Percentiles rank a stretch among this genome's conserved stretches.
These are phyloP conservation scores for Aleiodes alternator DNA, from an alignment of 2,888 invertebrate genomes.

Conservation along the genomic window DNA sequence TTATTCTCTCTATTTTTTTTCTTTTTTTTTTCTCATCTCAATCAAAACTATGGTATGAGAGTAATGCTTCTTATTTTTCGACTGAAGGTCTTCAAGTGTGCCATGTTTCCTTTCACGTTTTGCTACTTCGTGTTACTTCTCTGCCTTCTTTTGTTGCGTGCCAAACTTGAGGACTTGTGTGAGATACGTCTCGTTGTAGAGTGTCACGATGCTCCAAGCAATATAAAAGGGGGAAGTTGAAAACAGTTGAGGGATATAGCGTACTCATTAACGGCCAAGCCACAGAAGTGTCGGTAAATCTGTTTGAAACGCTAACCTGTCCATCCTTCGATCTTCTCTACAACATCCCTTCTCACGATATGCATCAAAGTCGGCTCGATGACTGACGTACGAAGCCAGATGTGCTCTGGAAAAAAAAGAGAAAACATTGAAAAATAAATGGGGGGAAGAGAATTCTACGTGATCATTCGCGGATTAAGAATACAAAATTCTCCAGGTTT, in stretches of 20 bases:
- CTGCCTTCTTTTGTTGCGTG: slow-evolving; percentile 39
- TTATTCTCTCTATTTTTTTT: not conserved
- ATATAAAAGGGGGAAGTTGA: not conserved
- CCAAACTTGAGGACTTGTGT: slow-evolving; percentile 28
- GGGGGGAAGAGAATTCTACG: not conserved
- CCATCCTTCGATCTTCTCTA: slow-evolving; percentile 34
- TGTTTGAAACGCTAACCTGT: slow-evolving; percentile 47
- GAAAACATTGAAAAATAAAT: slow-evolving; percentile 29
- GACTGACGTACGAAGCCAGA: slow-evolving; percentile 43
- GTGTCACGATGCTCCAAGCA: slow-evolving; percentile 23
- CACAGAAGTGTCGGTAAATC: slow-evolving; percentile 49
- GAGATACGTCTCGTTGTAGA: not conserved
- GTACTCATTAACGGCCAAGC: slow-evolving; percentile 47
- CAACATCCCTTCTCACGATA: slow-evolving; percentile 39
- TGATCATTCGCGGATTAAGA: not conserved
- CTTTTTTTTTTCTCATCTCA: not conserved
- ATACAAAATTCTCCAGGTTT: not conserved
- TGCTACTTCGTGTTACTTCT: not conserved
- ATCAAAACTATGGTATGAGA: not conserved
- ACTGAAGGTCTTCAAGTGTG: not conserved
- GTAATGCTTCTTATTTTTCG: slow-evolving; percentile 17
- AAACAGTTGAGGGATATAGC: slow-evolving; percentile 31
- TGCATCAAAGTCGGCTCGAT: slow-evolving; percentile 47
- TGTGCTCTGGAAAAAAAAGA: slow-evolving; percentile 30
- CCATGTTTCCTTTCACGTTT: slow-evolving; percentile 2